phyloP scores from a whole-genome alignment of 2,797 vertebrate species.

The Rhinoraja longicauda region DNA sequence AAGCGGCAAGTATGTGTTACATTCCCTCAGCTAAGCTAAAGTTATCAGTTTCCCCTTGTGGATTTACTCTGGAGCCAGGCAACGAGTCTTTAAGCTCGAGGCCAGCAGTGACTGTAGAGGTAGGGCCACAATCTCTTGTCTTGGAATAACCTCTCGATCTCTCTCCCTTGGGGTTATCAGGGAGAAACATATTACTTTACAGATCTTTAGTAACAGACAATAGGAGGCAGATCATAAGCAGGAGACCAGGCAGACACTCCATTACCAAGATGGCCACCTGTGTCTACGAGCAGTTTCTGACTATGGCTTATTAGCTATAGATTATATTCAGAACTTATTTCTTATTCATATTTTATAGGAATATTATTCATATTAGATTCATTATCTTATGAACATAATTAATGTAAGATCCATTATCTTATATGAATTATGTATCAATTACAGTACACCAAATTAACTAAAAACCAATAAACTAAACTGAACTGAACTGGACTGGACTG shows the following conservation, averaged over 20 bases:
- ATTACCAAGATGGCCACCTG: conserved; percentile 26
- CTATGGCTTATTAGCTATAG: too few relatives aligned
- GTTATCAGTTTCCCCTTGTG: conserved; percentile 12
- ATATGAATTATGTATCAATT: too few relatives aligned
- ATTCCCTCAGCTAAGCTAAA: background rate
- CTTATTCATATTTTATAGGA: too few relatives aligned
- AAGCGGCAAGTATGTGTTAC: background rate
- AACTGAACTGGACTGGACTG: too few relatives aligned
- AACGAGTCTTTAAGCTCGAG: background rate
- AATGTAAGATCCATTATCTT: background rate
- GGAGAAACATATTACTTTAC: background rate
- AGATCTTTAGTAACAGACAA: conserved; percentile 1
- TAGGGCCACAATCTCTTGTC: background rate
- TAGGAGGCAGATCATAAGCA: background rate
- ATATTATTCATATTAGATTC: too few relatives aligned
- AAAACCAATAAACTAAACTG: too few relatives aligned
- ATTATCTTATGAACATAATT: too few relatives aligned
- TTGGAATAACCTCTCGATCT: background rate
- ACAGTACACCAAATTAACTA: too few relatives aligned
- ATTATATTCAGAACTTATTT: too few relatives aligned
- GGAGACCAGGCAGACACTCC: conserved; percentile 11
- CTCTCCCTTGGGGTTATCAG: conserved; percentile 27
- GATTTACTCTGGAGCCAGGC: conserved; percentile 17
- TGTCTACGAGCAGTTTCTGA: background rate
- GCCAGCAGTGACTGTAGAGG: conserved; percentile 1